Percentiles rank a stretch among this genome's conserved stretches.
These are phyloP conservation scores for Syndactyla subalaris DNA, from an alignment of 2,797 vertebrate species.

Conservation along the genomic window DNA sequence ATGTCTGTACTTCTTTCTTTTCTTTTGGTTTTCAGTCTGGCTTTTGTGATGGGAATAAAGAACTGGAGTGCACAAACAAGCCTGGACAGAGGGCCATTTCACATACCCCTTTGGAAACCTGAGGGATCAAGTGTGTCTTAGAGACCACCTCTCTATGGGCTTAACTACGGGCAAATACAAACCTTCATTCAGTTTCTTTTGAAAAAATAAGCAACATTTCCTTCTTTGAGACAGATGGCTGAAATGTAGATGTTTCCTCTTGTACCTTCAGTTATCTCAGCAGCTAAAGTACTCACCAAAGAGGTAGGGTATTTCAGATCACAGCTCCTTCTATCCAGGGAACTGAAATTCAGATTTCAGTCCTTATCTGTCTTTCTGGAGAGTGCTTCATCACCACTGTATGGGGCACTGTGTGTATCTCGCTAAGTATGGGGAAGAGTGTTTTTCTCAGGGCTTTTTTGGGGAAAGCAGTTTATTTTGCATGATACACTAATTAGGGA, in stretches of 20 bases:
- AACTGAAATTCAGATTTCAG: constrained; percentile 17
- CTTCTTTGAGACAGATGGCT: neutral
- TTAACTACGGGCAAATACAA: neutral
- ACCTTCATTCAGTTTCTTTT: neutral
- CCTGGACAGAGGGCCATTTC: neutral
- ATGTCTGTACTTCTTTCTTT: neutral
- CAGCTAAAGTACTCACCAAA: neutral
- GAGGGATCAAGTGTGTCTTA: neutral
- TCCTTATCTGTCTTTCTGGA: neutral
- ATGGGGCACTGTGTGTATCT: neutral
- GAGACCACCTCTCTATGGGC: neutral
- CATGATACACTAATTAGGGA: neutral
- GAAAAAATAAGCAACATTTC: neutral
- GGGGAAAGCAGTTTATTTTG: neutral
- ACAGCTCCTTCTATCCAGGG: neutral
- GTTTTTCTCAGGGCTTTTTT: neutral
- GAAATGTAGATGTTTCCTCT: neutral
- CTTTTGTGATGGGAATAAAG: neutral
- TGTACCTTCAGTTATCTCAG: neutral
- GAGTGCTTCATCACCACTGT: neutral
- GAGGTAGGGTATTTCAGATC: constrained; percentile 21
- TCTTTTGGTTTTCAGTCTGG: neutral
- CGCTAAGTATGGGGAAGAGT: neutral
- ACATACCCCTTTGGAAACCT: neutral
- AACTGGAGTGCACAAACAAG: neutral